Conservation (phyloP, 2,888 invertebrate genomes). For the Antitype chi region DNA sequence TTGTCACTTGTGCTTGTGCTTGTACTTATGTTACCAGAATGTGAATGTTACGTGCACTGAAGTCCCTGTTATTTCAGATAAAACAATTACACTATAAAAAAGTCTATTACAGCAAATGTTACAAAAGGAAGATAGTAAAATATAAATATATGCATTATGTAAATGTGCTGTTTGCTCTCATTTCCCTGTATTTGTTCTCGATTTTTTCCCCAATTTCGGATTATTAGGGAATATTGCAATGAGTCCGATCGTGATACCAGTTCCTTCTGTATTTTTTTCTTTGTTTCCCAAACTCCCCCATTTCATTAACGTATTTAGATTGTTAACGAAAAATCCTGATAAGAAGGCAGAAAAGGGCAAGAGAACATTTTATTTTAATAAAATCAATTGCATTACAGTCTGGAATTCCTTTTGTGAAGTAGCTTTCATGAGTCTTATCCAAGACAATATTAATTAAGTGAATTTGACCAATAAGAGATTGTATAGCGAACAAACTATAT, state of each 20-base stretch:
- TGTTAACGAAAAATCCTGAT: constrained; percentile 28
- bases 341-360: constrained; percentile 5
- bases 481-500: not conserved
- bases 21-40: not conserved
- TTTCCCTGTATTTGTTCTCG: constrained; percentile 46
- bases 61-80: not conserved
- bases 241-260: constrained; percentile 19
- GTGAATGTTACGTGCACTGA: no score
- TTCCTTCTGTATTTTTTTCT: constrained; percentile 4
- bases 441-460: not conserved
- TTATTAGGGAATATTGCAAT: constrained; percentile 46
- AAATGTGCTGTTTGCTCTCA: constrained; percentile 36
- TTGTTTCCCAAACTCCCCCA: constrained; percentile 20
- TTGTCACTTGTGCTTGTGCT: not conserved
- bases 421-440: not conserved
- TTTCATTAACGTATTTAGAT: constrained; percentile 49
- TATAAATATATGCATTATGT: constrained; percentile 24
- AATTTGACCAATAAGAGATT: not conserved
- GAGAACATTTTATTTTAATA: constrained; percentile 21
- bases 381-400: constrained; percentile 30
- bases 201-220: constrained; percentile 45
- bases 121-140: constrained; percentile 20
- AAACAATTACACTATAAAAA: not conserved
- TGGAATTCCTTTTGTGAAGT: constrained; percentile 6
- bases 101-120: not conserved